These are phyloP conservation scores for Aleiodes sp. DNA, from an alignment of 1,140 invertebrate species.

Conservation along the genomic window DNA sequence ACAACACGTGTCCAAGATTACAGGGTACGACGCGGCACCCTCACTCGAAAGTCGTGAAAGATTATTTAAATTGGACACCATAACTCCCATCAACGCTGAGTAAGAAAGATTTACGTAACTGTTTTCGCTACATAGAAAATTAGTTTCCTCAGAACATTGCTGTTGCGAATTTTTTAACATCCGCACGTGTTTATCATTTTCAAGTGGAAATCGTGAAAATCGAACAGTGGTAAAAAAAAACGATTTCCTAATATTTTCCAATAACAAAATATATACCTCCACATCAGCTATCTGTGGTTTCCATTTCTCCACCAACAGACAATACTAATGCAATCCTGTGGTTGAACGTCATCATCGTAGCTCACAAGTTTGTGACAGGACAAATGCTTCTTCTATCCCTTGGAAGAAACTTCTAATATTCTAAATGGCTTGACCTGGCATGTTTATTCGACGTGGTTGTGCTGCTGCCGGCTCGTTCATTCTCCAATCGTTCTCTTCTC, in stretches of 20 bases:
- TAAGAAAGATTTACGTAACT: constrained; percentile 45
- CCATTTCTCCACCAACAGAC: constrained; percentile 41
- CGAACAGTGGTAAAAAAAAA: too few species aligned
- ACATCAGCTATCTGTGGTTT: constrained; percentile 47
- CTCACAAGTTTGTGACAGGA: constrained; percentile 53
- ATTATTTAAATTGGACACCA: constrained; percentile 61
- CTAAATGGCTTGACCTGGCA: constrained; percentile 56
- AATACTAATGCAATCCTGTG: constrained; percentile 47
- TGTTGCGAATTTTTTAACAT: too few species aligned
- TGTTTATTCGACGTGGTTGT: constrained; percentile 60
- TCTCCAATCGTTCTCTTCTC: too few species aligned
- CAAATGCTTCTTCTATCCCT: constrained; percentile 48
- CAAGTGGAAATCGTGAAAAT: too few species aligned
- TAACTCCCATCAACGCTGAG: constrained; percentile 20
- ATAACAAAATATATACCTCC: constrained; percentile 1
- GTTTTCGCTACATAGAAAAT: constrained; percentile 45
- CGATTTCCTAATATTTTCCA: too few species aligned
- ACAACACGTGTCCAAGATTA: constrained; percentile 62
- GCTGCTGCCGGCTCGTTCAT: constrained; percentile 48
- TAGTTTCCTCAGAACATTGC: constrained; percentile 28
- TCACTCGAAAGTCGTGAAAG: constrained; percentile 49
- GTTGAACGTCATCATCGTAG: constrained; percentile 62
- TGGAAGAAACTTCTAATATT: constrained; percentile 58
- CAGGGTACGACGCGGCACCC: constrained; percentile 53
- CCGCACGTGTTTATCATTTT: too few species aligned